These are phyloP conservation scores for Pangasius djambal DNA, from an alignment of 2,797 vertebrate genomes.

Conservation along the genomic window DNA sequence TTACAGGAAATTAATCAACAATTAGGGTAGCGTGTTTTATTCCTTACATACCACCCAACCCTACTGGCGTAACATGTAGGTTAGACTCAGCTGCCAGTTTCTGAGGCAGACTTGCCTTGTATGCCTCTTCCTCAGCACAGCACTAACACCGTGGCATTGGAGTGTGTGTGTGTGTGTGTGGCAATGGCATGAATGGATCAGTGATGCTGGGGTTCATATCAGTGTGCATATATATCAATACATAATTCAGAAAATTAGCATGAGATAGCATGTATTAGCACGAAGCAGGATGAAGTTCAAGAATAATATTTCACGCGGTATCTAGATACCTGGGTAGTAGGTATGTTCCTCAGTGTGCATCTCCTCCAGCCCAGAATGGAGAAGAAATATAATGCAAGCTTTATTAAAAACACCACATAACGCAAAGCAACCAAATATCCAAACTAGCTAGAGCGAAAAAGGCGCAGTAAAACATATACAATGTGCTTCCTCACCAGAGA, in stretches of 20 bases:
- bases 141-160: not conserved
- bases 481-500: not conserved
- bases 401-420: not conserved
- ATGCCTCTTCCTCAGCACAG: not conserved
- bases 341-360: not conserved
- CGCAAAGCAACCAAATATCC: not conserved
- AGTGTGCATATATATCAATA: not conserved
- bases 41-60: too few species aligned
- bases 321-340: not conserved
- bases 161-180: not conserved
- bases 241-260: not conserved
- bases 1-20: too few species aligned
- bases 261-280: not conserved
- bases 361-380: not conserved
- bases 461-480: too few species aligned
- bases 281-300: not conserved
- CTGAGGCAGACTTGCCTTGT: not conserved
- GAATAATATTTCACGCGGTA: not conserved
- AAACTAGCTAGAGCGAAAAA: not conserved
- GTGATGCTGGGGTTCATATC: not conserved
- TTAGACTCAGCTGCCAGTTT: not conserved
- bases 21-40: too few species aligned
- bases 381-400: not conserved
- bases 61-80: too few species aligned
- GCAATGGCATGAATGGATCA: not conserved